A percentile compares a stretch with the other conserved stretches of the same genome.
phyloP scores from a whole-genome alignment of 2,113 vertebrate species.

The Xyliphius kryptos region DNA sequence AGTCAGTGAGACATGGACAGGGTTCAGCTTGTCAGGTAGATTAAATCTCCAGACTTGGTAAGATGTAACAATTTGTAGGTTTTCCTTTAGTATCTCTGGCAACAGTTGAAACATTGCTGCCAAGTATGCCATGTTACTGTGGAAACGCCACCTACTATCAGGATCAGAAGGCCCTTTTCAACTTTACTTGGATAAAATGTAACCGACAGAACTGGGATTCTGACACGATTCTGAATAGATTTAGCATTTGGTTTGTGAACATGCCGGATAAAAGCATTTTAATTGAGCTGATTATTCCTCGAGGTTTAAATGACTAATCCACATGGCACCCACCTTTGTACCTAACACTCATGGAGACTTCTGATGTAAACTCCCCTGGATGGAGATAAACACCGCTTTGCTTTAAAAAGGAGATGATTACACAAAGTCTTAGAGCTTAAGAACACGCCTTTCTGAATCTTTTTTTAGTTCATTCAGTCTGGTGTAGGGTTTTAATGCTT shows the following conservation, averaged over 20 bases:
- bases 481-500: not conserved
- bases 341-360: not conserved
- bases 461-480: not conserved
- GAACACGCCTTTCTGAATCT: not conserved
- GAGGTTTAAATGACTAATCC: not conserved
- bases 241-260: too few relatives aligned
- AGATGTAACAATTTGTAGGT: not conserved
- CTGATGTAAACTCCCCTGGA: not conserved
- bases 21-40: not conserved
- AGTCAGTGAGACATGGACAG: not conserved
- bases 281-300: not conserved
- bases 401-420: constrained; percentile 17
- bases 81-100: not conserved
- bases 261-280: too few relatives aligned
- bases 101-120: constrained; percentile 5
- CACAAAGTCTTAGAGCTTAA: not conserved
- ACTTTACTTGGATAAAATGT: not conserved
- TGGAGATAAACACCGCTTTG: constrained; percentile 12
- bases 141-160: constrained; percentile 9
- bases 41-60: not conserved
- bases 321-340: not conserved
- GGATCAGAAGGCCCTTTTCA: not conserved
- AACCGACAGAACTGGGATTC: not conserved
- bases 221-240: not conserved
- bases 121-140: constrained; percentile 13